A percentile compares a stretch with the other conserved stretches of the same genome.
phyloP scores from a whole-genome alignment of 2,888 invertebrate genomes.

The Synanthedon tipuliformis region DNA sequence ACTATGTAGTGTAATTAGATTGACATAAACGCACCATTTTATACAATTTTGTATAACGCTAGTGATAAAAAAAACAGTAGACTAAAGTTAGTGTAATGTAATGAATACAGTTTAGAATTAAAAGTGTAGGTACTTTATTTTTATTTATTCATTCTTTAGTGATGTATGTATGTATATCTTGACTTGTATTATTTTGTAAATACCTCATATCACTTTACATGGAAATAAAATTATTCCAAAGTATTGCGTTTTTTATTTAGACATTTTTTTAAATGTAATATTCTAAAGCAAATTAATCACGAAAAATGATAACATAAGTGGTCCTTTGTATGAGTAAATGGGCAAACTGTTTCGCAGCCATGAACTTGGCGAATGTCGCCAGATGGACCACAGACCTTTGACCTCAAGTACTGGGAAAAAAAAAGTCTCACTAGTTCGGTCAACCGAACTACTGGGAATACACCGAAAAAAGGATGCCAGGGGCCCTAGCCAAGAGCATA shows the following conservation, averaged over 20 bases:
- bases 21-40: conserved; percentile 4
- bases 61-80: background rate
- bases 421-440: no score
- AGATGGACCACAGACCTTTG: no score
- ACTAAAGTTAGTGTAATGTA: background rate
- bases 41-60: conserved; percentile 8
- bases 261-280: no score
- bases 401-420: no score
- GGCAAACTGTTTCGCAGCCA: no score
- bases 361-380: no score
- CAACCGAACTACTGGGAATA: no score
- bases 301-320: no score
- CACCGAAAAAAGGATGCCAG: no score
- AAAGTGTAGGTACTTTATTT: background rate
- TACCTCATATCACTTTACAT: conserved; percentile 27
- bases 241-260: conserved; percentile 2
- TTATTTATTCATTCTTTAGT: conserved; percentile 27
- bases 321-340: no score
- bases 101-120: background rate
- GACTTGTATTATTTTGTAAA: conserved; percentile 37
- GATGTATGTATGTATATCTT: conserved; percentile 36
- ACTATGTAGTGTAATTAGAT: background rate
- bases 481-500: no score
- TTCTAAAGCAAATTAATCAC: no score
- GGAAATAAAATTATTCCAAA: conserved; percentile 22